phyloP scores from a whole-genome alignment of 2,797 vertebrate species.

The Heterohyrax brucei region DNA sequence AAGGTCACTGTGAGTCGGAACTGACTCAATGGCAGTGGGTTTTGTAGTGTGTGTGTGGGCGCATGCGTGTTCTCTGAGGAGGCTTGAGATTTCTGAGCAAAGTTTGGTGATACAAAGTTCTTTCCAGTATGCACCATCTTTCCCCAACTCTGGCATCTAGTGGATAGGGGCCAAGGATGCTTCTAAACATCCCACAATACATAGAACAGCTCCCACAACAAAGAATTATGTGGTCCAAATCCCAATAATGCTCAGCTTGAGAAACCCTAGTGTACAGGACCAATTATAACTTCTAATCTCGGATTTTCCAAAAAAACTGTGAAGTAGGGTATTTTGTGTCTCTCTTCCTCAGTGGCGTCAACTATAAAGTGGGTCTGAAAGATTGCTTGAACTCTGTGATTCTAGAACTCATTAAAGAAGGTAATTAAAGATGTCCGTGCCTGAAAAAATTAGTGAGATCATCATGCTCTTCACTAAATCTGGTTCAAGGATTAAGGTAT shows the following conservation, averaged over 20 bases:
- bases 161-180: neutral
- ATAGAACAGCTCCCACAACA: neutral
- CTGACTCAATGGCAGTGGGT: too few species aligned
- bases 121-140: neutral
- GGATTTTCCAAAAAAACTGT: neutral
- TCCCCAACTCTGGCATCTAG: neutral
- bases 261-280: neutral
- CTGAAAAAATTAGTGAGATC: neutral
- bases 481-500: conserved; percentile 1
- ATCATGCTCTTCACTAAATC: conserved; percentile 11
- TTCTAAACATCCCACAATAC: neutral
- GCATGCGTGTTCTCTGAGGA: neutral
- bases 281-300: neutral
- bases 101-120: neutral
- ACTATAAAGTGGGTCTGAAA: neutral
- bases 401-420: conserved; percentile 6
- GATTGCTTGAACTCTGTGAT: neutral
- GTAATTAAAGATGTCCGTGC: neutral
- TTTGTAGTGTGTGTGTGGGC: too few species aligned
- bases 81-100: conserved; percentile 38
- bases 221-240: neutral
- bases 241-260: neutral
- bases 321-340: neutral
- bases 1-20: too few species aligned
- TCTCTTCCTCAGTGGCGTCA: neutral